Evolutionary conservation across 2,888 invertebrate species (phyloP).

Genomic region (Proisotoma minuta): DNA sequence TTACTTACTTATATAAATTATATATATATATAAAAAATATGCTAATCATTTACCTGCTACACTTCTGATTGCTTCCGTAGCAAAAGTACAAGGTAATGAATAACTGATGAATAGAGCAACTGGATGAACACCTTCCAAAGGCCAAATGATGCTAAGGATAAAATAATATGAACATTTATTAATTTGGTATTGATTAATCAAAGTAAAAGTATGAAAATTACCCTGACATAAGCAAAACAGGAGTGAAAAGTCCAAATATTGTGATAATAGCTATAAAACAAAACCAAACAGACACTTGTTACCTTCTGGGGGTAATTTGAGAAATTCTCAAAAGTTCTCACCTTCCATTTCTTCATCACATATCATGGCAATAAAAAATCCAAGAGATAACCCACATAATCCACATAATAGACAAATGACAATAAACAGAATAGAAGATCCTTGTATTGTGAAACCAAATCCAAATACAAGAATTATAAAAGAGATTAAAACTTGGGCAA

Average conservation of each 20-base stretch:
- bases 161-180: not conserved
- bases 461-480: not conserved
- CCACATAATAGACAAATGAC: not conserved
- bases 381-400: constrained; percentile 1
- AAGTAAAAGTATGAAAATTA: not conserved
- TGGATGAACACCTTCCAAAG: constrained; percentile 80
- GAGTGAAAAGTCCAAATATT: constrained; percentile 6
- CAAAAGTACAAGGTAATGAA: constrained; percentile 52
- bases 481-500: not conserved
- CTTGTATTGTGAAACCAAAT: not conserved
- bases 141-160: constrained; percentile 81
- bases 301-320: too few species aligned
- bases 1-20: not conserved
- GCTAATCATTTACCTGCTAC: too few species aligned
- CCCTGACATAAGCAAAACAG: constrained; percentile 7
- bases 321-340: too few species aligned
- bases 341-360: constrained; percentile 12
- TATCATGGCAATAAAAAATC: constrained; percentile 12
- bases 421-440: constrained; percentile 1
- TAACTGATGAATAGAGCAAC: constrained; percentile 48
- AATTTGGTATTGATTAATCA: too few species aligned
- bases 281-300: too few species aligned
- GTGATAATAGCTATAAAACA: constrained; percentile 9
- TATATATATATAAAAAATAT: not conserved
- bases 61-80: constrained; percentile 50